phyloP scores from a whole-genome alignment of 2,888 invertebrate genomes.

The Cerastoderma edule region DNA sequence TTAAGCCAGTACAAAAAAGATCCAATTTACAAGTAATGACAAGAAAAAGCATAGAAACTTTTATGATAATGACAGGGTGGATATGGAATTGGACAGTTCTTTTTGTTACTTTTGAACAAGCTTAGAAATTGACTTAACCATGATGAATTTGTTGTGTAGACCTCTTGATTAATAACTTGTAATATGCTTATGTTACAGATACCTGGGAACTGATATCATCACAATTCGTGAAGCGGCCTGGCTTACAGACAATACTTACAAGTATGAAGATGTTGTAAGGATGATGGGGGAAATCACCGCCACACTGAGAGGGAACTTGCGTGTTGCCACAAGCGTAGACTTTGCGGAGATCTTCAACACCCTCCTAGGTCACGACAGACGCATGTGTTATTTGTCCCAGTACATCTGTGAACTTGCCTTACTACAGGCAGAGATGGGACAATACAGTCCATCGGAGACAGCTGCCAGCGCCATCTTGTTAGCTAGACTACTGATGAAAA shows the following conservation, averaged over 20 bases:
- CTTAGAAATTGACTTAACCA: too few species aligned
- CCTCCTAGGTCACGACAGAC: conserved; percentile 64
- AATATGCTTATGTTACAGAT: too few species aligned
- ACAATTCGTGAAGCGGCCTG: conserved; percentile 83
- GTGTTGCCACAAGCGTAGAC: conserved; percentile 78
- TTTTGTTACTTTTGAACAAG: too few species aligned
- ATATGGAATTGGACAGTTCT: too few species aligned
- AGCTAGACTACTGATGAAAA: conserved; percentile 72
- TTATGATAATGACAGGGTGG: too few species aligned
- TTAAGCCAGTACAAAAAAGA: too few species aligned
- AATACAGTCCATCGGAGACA: conserved; percentile 77
- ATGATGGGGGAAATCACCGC: conserved; percentile 83
- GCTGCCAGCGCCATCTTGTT: conserved; percentile 80
- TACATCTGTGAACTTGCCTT: conserved; percentile 81
- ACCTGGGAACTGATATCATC: conserved; percentile 80
- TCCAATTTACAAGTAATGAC: too few species aligned
- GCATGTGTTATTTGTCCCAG: conserved; percentile 72
- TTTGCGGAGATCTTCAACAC: conserved; percentile 75
- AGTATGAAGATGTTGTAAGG: conserved; percentile 82
- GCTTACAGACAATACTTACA: conserved; percentile 83
- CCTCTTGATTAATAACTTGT: too few species aligned
- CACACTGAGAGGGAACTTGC: conserved; percentile 77
- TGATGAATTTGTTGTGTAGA: too few species aligned
- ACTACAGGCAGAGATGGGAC: conserved; percentile 81
- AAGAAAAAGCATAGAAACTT: too few species aligned